Conservation (phyloP, 2,113 vertebrate genomes). For the Hyla sarda region DNA sequence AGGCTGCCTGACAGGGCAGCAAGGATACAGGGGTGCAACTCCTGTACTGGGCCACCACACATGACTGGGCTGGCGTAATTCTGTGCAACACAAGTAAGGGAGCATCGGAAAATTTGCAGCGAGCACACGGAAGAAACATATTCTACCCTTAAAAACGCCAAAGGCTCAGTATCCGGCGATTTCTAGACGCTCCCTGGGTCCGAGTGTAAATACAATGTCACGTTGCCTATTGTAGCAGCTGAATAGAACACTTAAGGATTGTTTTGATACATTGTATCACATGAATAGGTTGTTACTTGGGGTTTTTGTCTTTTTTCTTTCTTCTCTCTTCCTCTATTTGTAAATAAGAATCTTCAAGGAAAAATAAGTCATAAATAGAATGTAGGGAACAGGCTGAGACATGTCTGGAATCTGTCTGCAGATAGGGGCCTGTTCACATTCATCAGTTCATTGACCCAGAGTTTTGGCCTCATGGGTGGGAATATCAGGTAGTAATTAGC, state of each 20-base stretch:
- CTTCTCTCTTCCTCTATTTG: background rate
- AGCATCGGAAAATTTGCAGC: background rate
- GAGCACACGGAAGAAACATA: background rate
- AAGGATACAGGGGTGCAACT: no score
- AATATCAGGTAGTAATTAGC: no score
- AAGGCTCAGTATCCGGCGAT: background rate
- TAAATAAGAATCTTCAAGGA: background rate
- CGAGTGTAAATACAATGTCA: background rate
- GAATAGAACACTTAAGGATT: background rate
- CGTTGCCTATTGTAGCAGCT: constrained; percentile 10
- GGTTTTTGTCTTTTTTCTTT: background rate
- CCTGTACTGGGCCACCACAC: no score
- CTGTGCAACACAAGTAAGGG: constrained; percentile 64
- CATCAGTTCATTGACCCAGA: background rate
- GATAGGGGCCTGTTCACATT: no score
- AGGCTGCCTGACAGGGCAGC: no score
- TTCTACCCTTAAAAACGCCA: background rate
- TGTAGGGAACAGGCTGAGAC: background rate
- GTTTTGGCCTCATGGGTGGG: background rate
- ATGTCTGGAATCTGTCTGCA: background rate
- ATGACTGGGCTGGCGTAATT: constrained; percentile 67
- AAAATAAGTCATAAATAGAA: background rate
- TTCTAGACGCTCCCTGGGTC: background rate
- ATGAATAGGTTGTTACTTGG: background rate
- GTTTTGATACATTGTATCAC: background rate